phyloP scores from a whole-genome alignment of 2,113 vertebrate species.

The Petrocephalus zakoni region DNA sequence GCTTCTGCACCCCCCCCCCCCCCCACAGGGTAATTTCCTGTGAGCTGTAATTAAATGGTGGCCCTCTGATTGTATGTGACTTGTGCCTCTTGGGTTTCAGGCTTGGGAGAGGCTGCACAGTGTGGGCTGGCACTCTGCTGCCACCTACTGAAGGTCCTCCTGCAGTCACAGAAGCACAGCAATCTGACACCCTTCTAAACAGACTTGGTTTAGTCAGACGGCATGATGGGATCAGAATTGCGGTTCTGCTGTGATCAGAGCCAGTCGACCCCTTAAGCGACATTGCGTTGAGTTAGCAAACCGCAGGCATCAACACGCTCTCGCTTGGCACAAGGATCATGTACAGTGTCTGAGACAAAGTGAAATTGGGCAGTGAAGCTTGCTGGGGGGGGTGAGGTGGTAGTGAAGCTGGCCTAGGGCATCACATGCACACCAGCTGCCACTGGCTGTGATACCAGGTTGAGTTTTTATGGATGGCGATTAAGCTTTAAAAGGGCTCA shows the following conservation, averaged over 20 bases:
- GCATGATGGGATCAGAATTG: too few species aligned
- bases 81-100: constrained; percentile 50
- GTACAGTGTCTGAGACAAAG: not conserved
- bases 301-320: not conserved
- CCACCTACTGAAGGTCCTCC: constrained; percentile 34
- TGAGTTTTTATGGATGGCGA: not conserved
- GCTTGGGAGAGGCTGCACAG: constrained; percentile 24
- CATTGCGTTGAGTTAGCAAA: not conserved
- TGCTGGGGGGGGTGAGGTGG: not conserved
- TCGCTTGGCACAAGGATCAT: not conserved
- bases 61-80: constrained; percentile 87
- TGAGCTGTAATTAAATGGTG: constrained; percentile 94
- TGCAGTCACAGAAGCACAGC: not conserved
- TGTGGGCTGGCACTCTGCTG: constrained; percentile 28
- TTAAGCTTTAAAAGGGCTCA: not conserved
- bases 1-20: constrained; percentile 60
- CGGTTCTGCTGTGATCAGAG: too few species aligned
- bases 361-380: not conserved
- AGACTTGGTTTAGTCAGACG: not conserved
- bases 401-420: not conserved
- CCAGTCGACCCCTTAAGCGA: not conserved
- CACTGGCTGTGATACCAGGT: not conserved
- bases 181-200: not conserved
- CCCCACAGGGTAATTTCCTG: constrained; percentile 93
- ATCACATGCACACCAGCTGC: not conserved